Base-by-base conservation (phyloP, 1,140 invertebrate genomes). In the Physella acuta region DNA sequence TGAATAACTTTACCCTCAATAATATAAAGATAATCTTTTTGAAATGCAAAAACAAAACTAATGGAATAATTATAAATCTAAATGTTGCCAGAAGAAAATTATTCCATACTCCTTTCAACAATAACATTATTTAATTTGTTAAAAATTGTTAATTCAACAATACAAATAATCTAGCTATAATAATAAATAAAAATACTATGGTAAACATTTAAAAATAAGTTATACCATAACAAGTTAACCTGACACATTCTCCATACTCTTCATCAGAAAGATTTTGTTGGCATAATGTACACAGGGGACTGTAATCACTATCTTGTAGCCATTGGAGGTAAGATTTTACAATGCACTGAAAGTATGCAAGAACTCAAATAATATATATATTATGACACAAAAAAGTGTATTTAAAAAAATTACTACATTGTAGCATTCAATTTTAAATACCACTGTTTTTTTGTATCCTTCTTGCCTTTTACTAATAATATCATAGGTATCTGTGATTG, bases 301-400 rank as follows among this genome's bases (percentile, higher is more conserved):
- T 93, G 84, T 95, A 98, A 83, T 97, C 95, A 84, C 93, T 95
- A 83, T 99, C 96, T 87, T 97, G 92, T 53, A 99, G 88, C 97
- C 97, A 99, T 82, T 95, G 91, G 58, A 98, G 85, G 87, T 99
- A 99, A 1, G 95, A 98, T 85, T 98, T 94, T 44, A 99, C 94
- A 73, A 98, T 92, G 84, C 97, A 99, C 95, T 73, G 88, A 88
- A 80, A 82, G 71, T 73, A 76, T 80, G 76, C 71, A 64, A 72
- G 68, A 67, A 33, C 44, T 55, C 16, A 64, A 17, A 34, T 55
- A 69, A 59, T 37, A 30, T 24, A 70, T 55, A 61, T 74, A 20
- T 17, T 16, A 59, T 16, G 5, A 58, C 2, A 62, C 11, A 8
- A 11, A 17, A 39, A 61, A 52, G 20, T 4, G 3, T 37, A 17